Evolutionary conservation across 2,888 invertebrate species (phyloP).

Genomic region (Himalopsyche anomala): DNA sequence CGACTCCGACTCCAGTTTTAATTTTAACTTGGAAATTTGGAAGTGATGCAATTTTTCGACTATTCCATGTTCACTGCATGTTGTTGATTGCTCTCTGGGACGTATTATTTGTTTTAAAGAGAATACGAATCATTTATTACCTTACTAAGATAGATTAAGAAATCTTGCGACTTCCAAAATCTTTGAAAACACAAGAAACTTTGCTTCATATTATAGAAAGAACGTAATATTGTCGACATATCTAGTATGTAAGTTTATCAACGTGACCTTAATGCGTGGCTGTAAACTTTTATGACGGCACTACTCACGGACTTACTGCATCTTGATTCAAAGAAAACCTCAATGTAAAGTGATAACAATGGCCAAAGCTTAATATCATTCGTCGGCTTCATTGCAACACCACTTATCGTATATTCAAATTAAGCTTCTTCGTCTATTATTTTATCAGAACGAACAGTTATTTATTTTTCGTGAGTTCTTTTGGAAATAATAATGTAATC

Average conservation of each 20-base stretch:
- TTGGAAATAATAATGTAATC: no score
- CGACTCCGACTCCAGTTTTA: no score
- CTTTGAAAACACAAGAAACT: neutral
- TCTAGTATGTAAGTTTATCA: constrained; percentile 50
- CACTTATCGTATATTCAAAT: constrained; percentile 8
- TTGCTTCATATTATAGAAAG: neutral
- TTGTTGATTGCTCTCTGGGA: no score
- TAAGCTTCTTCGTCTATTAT: neutral
- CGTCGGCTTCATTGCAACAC: neutral
- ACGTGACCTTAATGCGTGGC: constrained; percentile 58
- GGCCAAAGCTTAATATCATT: neutral
- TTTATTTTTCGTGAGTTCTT: no score
- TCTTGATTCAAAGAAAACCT: constrained; percentile 43
- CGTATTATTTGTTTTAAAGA: no score
- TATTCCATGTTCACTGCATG: no score
- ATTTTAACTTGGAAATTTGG: no score
- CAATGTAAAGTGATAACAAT: constrained; percentile 23
- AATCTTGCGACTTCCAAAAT: constrained; percentile 21
- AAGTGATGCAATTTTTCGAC: no score
- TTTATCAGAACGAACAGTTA: neutral
- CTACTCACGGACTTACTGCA: constrained; percentile 44
- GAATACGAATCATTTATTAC: neutral
- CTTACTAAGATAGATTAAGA: neutral
- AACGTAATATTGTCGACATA: neutral
- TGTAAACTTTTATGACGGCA: constrained; percentile 58